Evolutionary conservation across 2,113 vertebrate species (phyloP), one percentile per base, ranked within the genome.

Genomic region (Parotia lawesii): DNA sequence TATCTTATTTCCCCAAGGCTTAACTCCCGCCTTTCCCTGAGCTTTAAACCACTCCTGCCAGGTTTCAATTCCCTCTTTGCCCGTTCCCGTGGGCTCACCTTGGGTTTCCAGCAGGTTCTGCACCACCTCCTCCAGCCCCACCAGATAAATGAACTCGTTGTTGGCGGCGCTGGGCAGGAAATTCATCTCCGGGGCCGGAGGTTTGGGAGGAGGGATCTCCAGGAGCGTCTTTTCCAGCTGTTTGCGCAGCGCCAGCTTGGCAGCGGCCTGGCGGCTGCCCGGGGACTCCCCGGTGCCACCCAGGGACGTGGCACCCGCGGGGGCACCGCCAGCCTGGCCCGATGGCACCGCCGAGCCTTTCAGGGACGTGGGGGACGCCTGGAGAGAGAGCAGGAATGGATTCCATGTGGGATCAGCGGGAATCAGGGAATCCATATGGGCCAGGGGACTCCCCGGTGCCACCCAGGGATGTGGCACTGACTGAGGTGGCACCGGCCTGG

Each of bases 121-220:
- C 76, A 99, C 99, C 64, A 99, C 99, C 93, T 99, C 99, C 90
- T 99, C 99, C 95, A 99, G 96, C 5, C 99, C 99, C 9, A 99
- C 98, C 95, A 99, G 96, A 97, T 99, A 99, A 94, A 99, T 99
- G 84, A 99, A 99, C 96, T 99, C 99, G 12, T 99, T 99, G 88
- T 99, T 99, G 84, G 99, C 99, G 3, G 99, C 99, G 1, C 99
- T 99, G 4, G 99, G 99, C 90, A 99, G 97, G 96, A 99, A 99
- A 93, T 98, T 99, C 97, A 99, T 98, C 94, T 99, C 99, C 0
- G 99, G 99, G 0, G 99, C 98, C 0, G 99, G 99, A 0, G 99
- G 99, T 80, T 99, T 99, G 47, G 99, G 99, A 2, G 99, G 99
- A 17, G 99, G 99, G 72, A 99, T 99, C 96, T 99, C 99, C 80